These are phyloP conservation scores for Orbicella faveolata DNA, from an alignment of 64 coral and sea anemone species.

Conservation along the genomic window DNA sequence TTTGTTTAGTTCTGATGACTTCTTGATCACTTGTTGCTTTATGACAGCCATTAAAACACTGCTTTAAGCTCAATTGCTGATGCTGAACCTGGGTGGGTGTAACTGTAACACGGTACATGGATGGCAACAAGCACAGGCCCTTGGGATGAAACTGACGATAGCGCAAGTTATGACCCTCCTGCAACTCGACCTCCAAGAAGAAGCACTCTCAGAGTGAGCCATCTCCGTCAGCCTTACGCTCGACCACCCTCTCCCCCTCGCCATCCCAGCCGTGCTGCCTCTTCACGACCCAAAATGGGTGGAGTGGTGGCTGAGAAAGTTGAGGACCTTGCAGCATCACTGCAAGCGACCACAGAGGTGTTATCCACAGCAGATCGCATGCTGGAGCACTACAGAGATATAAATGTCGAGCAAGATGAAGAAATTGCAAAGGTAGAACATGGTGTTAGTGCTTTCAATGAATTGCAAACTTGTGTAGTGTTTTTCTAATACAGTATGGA, in stretches of 20 bases:
- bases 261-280: slow-evolving; percentile 36
- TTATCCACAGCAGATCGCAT: slow-evolving; percentile 98
- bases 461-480: not conserved
- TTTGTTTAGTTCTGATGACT: too few species aligned
- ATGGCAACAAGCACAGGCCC: slow-evolving; percentile 93
- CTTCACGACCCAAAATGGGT: slow-evolving; percentile 55
- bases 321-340: slow-evolving; percentile 89
- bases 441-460: too few species aligned
- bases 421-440: slow-evolving; percentile 87
- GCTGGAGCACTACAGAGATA: slow-evolving; percentile 96
- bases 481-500: too few species aligned
- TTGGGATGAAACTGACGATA: slow-evolving; percentile 91
- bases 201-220: slow-evolving; percentile 87
- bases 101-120: slow-evolving; percentile 49
- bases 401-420: slow-evolving; percentile 98
- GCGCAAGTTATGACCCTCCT: slow-evolving; percentile 70
- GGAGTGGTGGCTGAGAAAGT: slow-evolving; percentile 79
- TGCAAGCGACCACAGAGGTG: slow-evolving; percentile 94
- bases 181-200: slow-evolving; percentile 65
- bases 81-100: not conserved
- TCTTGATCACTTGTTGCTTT: too few species aligned
- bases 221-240: slow-evolving; percentile 38
- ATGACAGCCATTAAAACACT: too few species aligned
- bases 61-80: not conserved
- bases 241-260: slow-evolving; percentile 14